These are phyloP conservation scores for Halcyon chelicuti DNA, from an alignment of 2,797 vertebrate species.

Conservation along the genomic window DNA sequence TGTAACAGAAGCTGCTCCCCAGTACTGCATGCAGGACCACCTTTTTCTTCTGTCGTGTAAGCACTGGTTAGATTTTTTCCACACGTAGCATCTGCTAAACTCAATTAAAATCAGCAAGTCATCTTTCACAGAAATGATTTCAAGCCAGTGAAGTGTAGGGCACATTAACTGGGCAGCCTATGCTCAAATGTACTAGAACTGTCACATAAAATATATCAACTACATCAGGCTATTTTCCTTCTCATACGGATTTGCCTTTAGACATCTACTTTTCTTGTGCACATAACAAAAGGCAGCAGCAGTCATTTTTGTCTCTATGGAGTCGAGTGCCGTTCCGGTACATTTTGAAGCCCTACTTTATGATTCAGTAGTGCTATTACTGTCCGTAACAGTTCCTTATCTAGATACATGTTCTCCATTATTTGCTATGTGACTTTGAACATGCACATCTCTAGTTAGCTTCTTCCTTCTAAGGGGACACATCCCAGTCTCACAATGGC, in stretches of 20 bases:
- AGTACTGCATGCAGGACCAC: slow-evolving; percentile 26
- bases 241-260: slow-evolving; percentile 48
- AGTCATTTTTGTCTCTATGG: slow-evolving; percentile 16
- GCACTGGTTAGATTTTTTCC: slow-evolving; percentile 58
- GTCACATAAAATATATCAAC: slow-evolving; percentile 69
- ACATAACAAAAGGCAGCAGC: slow-evolving; percentile 35
- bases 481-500: background rate
- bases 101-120: slow-evolving; percentile 70
- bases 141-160: slow-evolving; percentile 73
- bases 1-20: background rate
- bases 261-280: slow-evolving; percentile 42
- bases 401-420: background rate
- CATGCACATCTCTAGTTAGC: background rate
- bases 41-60: slow-evolving; percentile 54
- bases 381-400: background rate
- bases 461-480: background rate
- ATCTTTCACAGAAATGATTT: slow-evolving; percentile 74
- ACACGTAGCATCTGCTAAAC: slow-evolving; percentile 58
- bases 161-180: slow-evolving; percentile 68
- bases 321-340: background rate
- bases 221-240: slow-evolving; percentile 36
- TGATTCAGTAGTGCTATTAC: background rate
- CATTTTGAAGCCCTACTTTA: slow-evolving; percentile 7
- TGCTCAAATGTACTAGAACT: slow-evolving; percentile 67
- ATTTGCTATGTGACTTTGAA: slow-evolving; percentile 16